Percentiles rank a stretch among this genome's conserved stretches.
phyloP scores from a whole-genome alignment of 1,140 invertebrate genomes.

The Drosophila persimilis region DNA sequence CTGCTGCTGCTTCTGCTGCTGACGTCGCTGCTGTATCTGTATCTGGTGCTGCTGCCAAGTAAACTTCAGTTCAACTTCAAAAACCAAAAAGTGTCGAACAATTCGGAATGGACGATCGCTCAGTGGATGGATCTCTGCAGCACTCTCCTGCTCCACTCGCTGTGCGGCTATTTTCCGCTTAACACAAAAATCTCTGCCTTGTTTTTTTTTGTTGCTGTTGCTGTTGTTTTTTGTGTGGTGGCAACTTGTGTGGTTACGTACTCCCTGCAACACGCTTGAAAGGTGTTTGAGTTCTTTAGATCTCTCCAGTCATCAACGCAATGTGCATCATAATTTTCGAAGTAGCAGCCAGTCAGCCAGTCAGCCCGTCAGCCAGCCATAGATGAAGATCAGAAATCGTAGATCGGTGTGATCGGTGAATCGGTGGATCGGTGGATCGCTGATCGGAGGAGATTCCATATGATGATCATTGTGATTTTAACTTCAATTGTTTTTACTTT shows the following conservation, averaged over 20 bases:
- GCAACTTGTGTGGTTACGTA: constrained; percentile 49
- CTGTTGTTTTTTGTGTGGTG: constrained; percentile 20
- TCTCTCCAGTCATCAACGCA: constrained; percentile 75
- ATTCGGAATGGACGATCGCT: constrained; percentile 18
- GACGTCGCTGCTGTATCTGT: constrained; percentile 40
- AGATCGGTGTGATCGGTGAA: constrained; percentile 28
- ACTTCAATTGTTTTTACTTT: constrained; percentile 75
- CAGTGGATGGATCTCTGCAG: too few relatives aligned
- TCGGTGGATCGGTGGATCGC: constrained; percentile 14
- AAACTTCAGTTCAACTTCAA: constrained; percentile 75
- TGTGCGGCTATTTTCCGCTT: constrained; percentile 77
- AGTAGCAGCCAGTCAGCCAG: constrained; percentile 43
- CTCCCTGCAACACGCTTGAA: constrained; percentile 53
- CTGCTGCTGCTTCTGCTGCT: constrained; percentile 15
- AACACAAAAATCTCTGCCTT: constrained; percentile 65
- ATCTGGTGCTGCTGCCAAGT: constrained; percentile 56
- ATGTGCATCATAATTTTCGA: constrained; percentile 44
- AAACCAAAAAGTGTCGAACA: constrained; percentile 76
- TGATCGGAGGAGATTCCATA: constrained; percentile 2
- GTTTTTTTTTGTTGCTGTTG: constrained; percentile 12
- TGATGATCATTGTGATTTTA: constrained; percentile 58
- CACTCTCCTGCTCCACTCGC: constrained; percentile 50
- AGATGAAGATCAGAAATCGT: constrained; percentile 19
- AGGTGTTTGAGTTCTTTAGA: constrained; percentile 81
- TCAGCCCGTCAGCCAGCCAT: constrained; percentile 42